Conservation (phyloP, 2,797 vertebrate species). For the Artibeus lituratus region DNA sequence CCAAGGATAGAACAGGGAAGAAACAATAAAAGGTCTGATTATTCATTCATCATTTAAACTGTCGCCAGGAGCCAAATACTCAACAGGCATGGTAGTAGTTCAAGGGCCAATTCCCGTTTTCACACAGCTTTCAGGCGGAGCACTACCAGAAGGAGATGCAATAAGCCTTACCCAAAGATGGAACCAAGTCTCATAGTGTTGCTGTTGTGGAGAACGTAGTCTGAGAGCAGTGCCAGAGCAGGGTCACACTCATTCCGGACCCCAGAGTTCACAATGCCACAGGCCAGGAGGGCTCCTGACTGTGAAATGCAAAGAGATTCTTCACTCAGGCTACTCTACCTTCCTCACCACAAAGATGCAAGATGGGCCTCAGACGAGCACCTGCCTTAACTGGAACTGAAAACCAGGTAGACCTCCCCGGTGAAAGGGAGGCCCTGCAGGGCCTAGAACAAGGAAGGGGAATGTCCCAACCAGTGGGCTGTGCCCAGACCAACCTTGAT, state of each 20-base stretch:
- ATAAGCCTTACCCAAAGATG: constrained; percentile 93
- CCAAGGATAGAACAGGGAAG: not conserved
- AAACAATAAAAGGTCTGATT: not conserved
- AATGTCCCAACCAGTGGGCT: not conserved
- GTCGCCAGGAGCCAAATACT: not conserved
- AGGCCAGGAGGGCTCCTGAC: constrained; percentile 98
- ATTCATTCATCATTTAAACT: not conserved
- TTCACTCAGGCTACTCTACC: not conserved
- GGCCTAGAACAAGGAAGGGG: not conserved
- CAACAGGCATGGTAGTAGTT: not conserved
- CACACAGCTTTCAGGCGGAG: not conserved
- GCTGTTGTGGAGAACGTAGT: constrained; percentile 98
- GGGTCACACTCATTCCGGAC: constrained; percentile 99
- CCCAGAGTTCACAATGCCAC: constrained; percentile 97
- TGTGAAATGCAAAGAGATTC: constrained; percentile 73
- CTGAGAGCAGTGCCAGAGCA: constrained; percentile 94
- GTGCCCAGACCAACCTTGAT: constrained; percentile 89
- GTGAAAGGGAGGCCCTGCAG: not conserved
- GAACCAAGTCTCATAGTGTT: constrained; percentile 98
- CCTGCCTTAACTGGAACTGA: not conserved
- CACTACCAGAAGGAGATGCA: not conserved
- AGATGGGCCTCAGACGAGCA: rapidly evolving
- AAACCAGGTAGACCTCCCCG: not conserved
- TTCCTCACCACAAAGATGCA: not conserved
- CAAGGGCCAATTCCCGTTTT: not conserved